These are phyloP conservation scores for Drosophila siamana DNA, from an alignment of 2,888 invertebrate species.

Conservation along the genomic window DNA sequence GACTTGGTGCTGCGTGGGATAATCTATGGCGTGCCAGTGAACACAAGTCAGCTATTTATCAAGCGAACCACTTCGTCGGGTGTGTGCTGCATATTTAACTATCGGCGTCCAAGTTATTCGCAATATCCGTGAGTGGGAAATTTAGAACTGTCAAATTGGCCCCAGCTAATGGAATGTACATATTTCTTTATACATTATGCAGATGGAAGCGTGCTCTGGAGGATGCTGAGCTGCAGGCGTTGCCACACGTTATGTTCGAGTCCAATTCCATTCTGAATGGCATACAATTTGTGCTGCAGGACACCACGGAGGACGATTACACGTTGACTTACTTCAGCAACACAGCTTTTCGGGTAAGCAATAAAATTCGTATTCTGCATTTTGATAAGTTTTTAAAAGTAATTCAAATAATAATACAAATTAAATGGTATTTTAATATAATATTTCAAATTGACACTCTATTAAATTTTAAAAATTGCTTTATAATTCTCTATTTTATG, in stretches of 20 bases:
- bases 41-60: slow-evolving; percentile 72
- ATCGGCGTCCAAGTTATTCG: slow-evolving; percentile 68
- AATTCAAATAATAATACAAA: too few relatives aligned
- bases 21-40: slow-evolving; percentile 66
- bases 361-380: too few relatives aligned
- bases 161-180: neutral
- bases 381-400: too few relatives aligned
- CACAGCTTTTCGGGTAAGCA: slow-evolving; percentile 76
- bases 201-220: slow-evolving; percentile 44
- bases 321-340: slow-evolving; percentile 66
- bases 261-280: slow-evolving; percentile 77
- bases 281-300: slow-evolving; percentile 81
- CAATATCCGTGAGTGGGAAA: slow-evolving; percentile 64
- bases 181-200: neutral
- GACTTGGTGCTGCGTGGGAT: slow-evolving; percentile 76
- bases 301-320: slow-evolving; percentile 71
- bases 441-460: too few relatives aligned
- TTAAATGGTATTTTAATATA: too few relatives aligned
- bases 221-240: slow-evolving; percentile 56
- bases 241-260: slow-evolving; percentile 67
- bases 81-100: slow-evolving; percentile 84
- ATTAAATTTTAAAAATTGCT: too few relatives aligned
- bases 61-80: slow-evolving; percentile 78
- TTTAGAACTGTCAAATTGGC: neutral
- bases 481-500: too few relatives aligned